Evolutionary conservation across 2,113 vertebrate genomes (phyloP).

Genomic region (Rostratula benghalensis): DNA sequence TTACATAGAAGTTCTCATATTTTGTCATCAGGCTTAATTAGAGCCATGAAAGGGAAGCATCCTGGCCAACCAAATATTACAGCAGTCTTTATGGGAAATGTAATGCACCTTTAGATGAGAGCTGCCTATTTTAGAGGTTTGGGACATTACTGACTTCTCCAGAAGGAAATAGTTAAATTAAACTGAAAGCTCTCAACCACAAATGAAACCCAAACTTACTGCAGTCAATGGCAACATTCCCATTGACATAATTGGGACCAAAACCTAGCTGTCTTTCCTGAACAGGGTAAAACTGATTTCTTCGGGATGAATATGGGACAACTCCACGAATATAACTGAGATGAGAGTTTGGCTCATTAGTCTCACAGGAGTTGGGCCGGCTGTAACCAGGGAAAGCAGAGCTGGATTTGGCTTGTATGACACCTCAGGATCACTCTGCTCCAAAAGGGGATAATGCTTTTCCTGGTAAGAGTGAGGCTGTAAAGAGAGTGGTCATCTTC

Average conservation of each 20-base stretch:
- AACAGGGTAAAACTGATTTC: neutral
- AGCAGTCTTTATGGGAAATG: neutral
- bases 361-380: neutral
- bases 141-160: neutral
- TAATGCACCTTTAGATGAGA: neutral
- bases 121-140: neutral
- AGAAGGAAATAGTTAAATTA: neutral
- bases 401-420: neutral
- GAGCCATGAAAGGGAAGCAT: conserved; percentile 34
- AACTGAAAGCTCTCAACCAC: neutral
- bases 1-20: conserved; percentile 62
- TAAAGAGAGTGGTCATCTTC: neutral
- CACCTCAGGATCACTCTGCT: neutral
- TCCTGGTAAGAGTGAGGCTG: neutral
- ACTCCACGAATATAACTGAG: neutral
- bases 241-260: conserved; percentile 6
- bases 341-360: neutral
- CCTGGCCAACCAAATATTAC: conserved; percentile 26
- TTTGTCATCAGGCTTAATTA: conserved; percentile 68
- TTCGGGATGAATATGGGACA: neutral
- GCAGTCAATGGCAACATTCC: conserved; percentile 2
- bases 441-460: neutral
- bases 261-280: conserved; percentile 20
- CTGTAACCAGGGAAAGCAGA: neutral
- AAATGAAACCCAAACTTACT: neutral